Percentiles rank a stretch among this genome's conserved stretches.
Evolutionary conservation across 2,113 vertebrate species (phyloP).

Genomic region (Passer montanus): DNA sequence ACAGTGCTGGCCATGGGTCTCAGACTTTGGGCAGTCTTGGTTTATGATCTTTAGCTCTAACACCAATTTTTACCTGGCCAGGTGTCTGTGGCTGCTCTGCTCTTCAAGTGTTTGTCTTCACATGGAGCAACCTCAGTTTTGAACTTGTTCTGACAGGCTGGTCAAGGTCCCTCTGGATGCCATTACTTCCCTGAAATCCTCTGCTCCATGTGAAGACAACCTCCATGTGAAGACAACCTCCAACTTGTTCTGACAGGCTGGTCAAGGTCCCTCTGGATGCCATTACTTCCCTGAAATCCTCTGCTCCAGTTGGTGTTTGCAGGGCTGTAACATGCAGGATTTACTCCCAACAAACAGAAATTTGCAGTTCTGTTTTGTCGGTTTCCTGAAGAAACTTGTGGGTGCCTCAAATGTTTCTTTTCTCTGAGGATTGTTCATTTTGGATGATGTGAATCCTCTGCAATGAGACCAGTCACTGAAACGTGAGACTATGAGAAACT

Average conservation of each 20-base stretch:
- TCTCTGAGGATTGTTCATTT: background rate
- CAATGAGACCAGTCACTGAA: fast-evolving
- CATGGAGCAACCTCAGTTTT: background rate
- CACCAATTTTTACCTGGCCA: background rate
- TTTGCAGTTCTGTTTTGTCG: fast-evolving
- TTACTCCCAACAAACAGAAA: background rate
- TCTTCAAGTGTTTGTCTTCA: background rate
- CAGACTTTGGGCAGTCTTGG: background rate
- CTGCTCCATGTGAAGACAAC: too few species aligned
- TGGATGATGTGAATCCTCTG: background rate
- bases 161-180: background rate
- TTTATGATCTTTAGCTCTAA: background rate
- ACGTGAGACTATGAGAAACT: background rate
- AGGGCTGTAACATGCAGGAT: background rate
- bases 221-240: too few species aligned
- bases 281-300: background rate
- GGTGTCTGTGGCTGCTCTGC: background rate
- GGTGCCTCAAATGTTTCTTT: background rate
- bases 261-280: background rate
- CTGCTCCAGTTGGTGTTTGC: background rate
- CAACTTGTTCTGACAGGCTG: background rate
- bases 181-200: too few species aligned
- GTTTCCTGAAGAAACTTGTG: background rate
- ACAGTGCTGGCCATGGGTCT: background rate
- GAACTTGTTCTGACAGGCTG: background rate